phyloP scores from a whole-genome alignment of 2,797 vertebrate species.

The Myripristis jacobus region DNA sequence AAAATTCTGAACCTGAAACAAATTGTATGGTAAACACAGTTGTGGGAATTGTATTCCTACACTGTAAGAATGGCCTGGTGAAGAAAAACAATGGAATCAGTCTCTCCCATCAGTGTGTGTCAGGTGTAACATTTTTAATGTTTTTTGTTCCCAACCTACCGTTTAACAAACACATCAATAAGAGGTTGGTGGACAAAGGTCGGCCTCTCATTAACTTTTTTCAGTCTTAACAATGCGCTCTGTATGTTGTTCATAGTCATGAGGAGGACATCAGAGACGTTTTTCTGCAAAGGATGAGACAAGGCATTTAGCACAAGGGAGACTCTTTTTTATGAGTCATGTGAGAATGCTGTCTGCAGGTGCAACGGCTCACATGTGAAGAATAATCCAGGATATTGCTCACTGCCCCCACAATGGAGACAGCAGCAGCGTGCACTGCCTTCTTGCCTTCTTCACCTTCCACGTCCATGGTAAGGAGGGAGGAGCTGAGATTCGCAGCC shows the following conservation, averaged over 20 bases:
- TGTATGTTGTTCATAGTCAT: slow-evolving; percentile 80
- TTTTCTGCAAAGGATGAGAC: slow-evolving; percentile 59
- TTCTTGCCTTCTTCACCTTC: slow-evolving; percentile 46
- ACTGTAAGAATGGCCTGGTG: no score
- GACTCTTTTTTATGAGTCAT: background rate
- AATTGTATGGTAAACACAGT: no score
- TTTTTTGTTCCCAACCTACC: slow-evolving; percentile 76
- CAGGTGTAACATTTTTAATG: background rate
- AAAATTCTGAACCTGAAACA: no score
- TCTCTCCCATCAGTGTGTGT: no score
- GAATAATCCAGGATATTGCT: slow-evolving; percentile 83
- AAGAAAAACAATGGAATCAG: no score
- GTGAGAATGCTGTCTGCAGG: background rate
- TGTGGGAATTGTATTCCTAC: no score
- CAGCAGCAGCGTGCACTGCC: slow-evolving; percentile 67
- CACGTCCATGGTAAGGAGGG: slow-evolving; percentile 71
- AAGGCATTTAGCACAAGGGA: background rate
- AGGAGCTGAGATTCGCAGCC: slow-evolving; percentile 81
- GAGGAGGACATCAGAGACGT: slow-evolving; percentile 77
- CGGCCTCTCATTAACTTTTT: slow-evolving; percentile 71
- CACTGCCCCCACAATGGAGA: slow-evolving; percentile 81
- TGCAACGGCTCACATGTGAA: slow-evolving; percentile 59
- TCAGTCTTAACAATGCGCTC: slow-evolving; percentile 81
- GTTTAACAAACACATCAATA: slow-evolving; percentile 85
- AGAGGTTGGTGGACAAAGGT: slow-evolving; percentile 72